Conservation (phyloP, 2,113 vertebrate genomes). For the Heteronetta atricapilla region DNA sequence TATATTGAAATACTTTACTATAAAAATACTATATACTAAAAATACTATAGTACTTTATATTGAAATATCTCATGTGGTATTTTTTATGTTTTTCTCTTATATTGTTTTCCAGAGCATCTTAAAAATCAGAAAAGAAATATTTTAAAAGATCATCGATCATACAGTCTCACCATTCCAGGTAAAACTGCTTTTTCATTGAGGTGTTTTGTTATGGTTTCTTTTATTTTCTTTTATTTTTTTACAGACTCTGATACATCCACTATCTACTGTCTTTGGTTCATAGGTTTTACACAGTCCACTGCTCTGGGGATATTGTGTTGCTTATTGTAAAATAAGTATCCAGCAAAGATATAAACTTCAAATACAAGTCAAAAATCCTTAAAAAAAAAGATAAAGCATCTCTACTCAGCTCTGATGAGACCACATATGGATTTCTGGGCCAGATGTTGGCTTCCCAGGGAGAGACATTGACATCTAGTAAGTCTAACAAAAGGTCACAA, state of each 20-base stretch:
- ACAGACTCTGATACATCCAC: background rate
- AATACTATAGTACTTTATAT: background rate
- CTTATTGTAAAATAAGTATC: background rate
- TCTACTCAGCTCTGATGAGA: background rate
- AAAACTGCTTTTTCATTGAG: background rate
- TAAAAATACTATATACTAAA: too few species aligned
- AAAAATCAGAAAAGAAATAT: background rate
- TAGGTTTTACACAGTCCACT: background rate
- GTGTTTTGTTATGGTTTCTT: background rate
- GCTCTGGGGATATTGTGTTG: background rate
- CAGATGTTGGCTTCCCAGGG: background rate
- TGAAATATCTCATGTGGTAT: background rate
- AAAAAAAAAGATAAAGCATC: background rate
- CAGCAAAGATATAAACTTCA: background rate
- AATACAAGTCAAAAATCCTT: background rate
- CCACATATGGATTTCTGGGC: background rate
- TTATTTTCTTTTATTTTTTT: background rate
- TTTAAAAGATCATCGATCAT: background rate
- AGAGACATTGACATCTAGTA: background rate
- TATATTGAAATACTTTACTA: too few species aligned
- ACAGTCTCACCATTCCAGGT: background rate
- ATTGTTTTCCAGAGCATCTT: background rate
- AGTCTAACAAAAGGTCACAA: rapidly evolving
- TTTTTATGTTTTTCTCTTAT: background rate
- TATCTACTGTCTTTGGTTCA: background rate